Base-by-base conservation (phyloP, 2,888 invertebrate genomes). In the Rhagophthalmus giganteus region DNA sequence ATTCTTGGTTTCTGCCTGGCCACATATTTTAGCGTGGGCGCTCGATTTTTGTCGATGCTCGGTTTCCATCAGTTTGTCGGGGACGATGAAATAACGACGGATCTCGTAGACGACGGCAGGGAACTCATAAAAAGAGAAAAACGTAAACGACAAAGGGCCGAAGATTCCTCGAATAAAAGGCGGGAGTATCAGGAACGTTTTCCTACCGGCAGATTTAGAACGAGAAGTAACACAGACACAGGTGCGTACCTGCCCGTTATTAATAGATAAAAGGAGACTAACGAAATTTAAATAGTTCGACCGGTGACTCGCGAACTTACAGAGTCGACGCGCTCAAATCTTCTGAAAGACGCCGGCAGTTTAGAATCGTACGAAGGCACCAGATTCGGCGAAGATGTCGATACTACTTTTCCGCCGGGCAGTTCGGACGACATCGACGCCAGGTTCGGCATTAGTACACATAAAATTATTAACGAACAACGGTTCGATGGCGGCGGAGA, bases 11-110 rank as follows among this genome's bases (percentile, higher is more conserved):
- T 99, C 62, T 97, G 98, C 69, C 76, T 92, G 46, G 90, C 95
- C 46, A 99, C 97, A 0, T 95, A 94, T 79, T 91, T 94, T 70
- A 92, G 92, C 64, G 77, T 98, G 30, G 98, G 98, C 42, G 90
- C 94, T 45, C 84, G 96, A 37, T 78, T 95, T 45, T 79, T 99
- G 24, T 92, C 94, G 42, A 81, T 90, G 56, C 80, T 99, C 58
- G 99, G 96, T 24, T 94, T 96, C 74, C 96, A 98, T 73, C 98
- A 99, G 78, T 99, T 98, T 72, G 84, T 98, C 30, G 94, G 90
- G 0, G 94, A 96, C 60, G 95, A 96, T 71, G 89, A 90, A 55
- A 86, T 98, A 65, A 95, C 96, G 0, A 86, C 87, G 0, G 98
- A 98, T 74, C 78, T 97, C 38, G 89, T 96, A 0, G 92, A 94